Conservation (phyloP, 2,113 vertebrate species). For the Dromiciops gliroides region DNA sequence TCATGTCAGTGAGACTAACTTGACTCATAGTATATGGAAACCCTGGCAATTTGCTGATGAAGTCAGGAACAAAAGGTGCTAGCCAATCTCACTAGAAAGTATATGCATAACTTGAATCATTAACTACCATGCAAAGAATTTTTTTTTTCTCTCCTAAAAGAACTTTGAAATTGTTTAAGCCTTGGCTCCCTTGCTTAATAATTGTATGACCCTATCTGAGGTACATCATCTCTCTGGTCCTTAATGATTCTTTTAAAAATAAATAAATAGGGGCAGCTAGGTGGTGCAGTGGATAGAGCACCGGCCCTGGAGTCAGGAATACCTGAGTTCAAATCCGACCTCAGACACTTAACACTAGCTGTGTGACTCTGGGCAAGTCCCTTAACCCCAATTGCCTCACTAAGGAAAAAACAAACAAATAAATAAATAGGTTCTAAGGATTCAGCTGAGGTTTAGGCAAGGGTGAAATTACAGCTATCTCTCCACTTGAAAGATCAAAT, state of each 20-base stretch:
- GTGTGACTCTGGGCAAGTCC: no score
- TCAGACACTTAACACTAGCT: no score
- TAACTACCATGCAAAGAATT: neutral
- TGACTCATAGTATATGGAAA: neutral
- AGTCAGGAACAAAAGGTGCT: neutral
- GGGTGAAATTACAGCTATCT: neutral
- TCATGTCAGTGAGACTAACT: neutral
- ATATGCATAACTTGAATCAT: neutral
- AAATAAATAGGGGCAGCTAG: neutral
- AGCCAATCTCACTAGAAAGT: neutral
- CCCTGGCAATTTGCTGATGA: neutral
- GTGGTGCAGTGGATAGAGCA: no score
- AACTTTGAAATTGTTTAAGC: neutral
- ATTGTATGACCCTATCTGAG: neutral
- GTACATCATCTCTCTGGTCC: neutral
- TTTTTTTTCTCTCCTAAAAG: neutral
- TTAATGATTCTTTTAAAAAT: neutral
- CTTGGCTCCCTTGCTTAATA: neutral
- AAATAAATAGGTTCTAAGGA: neutral
- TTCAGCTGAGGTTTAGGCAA: neutral
- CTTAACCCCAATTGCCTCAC: no score
- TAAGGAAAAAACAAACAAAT: neutral
- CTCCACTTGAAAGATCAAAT: no score
- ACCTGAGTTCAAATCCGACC: no score
- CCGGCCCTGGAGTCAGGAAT: no score